Evolutionary conservation across 2,113 vertebrate genomes (phyloP).

Genomic region (Condylura cristata): DNA sequence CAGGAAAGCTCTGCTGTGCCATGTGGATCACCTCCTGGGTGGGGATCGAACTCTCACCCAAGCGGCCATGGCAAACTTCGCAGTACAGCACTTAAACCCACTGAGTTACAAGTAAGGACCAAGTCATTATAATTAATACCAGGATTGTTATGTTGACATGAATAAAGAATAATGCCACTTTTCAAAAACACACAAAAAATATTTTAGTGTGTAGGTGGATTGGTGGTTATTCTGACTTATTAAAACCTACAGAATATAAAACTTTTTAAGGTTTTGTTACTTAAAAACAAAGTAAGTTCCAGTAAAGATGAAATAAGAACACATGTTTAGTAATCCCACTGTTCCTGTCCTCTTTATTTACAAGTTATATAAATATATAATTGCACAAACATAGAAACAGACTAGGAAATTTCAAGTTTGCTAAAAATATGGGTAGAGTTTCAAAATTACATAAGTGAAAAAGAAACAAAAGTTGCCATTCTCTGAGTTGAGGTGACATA

Average conservation of each 20-base stretch:
- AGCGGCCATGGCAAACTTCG: too few species aligned
- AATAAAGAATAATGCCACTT: constrained; percentile 19
- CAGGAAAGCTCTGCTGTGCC: too few species aligned
- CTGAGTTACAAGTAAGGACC: too few species aligned
- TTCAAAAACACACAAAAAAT: constrained; percentile 38
- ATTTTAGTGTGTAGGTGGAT: constrained; percentile 15
- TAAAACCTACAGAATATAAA: constrained; percentile 1
- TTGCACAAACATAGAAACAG: neutral
- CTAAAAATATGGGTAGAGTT: neutral
- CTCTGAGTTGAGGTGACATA: neutral
- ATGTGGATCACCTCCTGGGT: too few species aligned
- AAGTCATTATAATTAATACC: neutral
- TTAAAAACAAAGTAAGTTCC: neutral
- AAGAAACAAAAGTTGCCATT: neutral
- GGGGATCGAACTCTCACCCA: too few species aligned
- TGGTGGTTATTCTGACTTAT: neutral
- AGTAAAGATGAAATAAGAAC: neutral
- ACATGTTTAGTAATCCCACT: neutral
- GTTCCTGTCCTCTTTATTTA: neutral
- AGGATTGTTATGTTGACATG: neutral
- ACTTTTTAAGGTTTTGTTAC: constrained; percentile 35
- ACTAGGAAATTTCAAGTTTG: neutral
- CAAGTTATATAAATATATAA: neutral
- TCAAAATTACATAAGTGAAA: neutral
- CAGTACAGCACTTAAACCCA: too few species aligned